Evolutionary conservation across 2,113 vertebrate species (phyloP).

Genomic region (Lepus americanus): DNA sequence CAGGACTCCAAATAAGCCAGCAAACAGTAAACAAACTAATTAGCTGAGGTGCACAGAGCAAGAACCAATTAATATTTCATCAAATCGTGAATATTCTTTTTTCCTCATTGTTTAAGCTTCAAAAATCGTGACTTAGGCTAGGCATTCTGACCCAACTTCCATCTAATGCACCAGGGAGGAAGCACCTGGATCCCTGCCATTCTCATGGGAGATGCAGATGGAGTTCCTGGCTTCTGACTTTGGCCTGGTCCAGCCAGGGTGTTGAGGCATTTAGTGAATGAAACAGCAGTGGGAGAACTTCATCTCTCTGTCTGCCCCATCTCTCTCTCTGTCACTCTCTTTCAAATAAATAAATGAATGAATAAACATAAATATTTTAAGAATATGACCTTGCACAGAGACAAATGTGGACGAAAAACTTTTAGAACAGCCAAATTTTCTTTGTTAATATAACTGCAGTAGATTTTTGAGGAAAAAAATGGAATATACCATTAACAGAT

Average conservation of each 20-base stretch:
- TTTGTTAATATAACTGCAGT: background rate
- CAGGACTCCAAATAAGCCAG: background rate
- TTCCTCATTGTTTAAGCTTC: background rate
- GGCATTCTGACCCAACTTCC: no score
- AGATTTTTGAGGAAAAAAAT: background rate
- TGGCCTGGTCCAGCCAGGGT: no score
- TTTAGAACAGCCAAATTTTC: background rate
- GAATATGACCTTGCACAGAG: background rate
- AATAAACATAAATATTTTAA: no score
- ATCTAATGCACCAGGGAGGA: no score
- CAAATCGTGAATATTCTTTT: background rate
- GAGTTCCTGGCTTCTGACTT: no score
- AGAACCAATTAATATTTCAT: background rate
- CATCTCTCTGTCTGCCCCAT: no score
- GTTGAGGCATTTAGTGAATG: no score
- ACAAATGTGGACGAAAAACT: background rate
- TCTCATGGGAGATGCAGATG: no score
- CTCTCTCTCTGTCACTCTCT: no score
- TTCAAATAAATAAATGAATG: no score
- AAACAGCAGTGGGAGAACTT: no score
- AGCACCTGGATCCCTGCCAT: no score
- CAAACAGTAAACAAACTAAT: background rate
- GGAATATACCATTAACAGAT: background rate
- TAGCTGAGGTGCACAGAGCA: background rate
- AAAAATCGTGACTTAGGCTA: background rate